A percentile compares a stretch with the other conserved stretches of the same genome.
Conservation (phyloP, 2,888 invertebrate species). For the Phorcus lineatus region DNA sequence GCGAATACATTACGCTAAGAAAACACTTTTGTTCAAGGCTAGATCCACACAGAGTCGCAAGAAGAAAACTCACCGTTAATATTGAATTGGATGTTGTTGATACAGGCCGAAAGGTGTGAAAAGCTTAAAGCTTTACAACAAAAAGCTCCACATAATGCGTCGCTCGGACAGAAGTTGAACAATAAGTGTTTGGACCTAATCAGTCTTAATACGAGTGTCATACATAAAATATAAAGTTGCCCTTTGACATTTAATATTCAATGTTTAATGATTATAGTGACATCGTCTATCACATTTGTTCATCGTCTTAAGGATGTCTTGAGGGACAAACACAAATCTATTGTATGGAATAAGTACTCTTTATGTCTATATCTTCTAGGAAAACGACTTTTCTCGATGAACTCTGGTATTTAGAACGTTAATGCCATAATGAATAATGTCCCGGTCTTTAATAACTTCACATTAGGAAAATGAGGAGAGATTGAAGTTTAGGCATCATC, state of each 20-base stretch:
- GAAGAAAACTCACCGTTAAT: constrained; percentile 9
- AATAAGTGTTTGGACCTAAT: background rate
- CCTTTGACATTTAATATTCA: background rate
- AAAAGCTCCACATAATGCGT: background rate
- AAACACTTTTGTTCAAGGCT: constrained; percentile 8
- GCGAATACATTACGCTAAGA: background rate
- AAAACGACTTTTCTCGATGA: too few relatives aligned
- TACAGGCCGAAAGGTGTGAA: background rate
- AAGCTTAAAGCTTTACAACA: background rate
- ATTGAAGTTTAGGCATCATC: too few relatives aligned
- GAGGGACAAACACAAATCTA: too few relatives aligned
- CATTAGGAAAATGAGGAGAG: too few relatives aligned
- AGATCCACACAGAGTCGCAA: background rate
- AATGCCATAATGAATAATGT: too few relatives aligned
- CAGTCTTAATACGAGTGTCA: background rate
- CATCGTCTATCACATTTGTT: background rate
- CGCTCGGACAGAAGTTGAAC: background rate
- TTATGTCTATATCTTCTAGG: too few relatives aligned
- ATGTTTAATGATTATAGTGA: background rate
- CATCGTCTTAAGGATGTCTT: too few relatives aligned
- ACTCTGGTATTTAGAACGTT: too few relatives aligned
- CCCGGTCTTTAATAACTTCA: too few relatives aligned
- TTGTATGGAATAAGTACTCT: too few relatives aligned
- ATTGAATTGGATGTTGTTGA: constrained; percentile 1
- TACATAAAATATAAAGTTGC: background rate